phyloP scores from a whole-genome alignment of 2,797 vertebrate genomes.

The Tiaroga cobitis region DNA sequence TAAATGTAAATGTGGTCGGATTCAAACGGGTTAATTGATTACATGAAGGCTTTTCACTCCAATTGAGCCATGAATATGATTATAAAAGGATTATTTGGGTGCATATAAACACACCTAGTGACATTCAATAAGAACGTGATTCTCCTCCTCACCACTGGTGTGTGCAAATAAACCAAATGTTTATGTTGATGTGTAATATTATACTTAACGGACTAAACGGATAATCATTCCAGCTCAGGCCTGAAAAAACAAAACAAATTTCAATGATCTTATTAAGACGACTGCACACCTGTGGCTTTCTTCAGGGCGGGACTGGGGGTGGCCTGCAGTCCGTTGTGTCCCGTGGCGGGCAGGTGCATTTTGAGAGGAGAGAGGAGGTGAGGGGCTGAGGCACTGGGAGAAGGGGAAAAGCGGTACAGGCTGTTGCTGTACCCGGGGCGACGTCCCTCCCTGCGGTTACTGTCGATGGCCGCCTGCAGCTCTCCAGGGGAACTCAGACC shows the following conservation, averaged over 20 bases:
- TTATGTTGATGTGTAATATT: not conserved
- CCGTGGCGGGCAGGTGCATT: conserved; percentile 79
- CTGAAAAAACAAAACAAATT: too few species aligned
- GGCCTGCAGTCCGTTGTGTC: conserved; percentile 72
- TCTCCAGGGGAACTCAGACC: conserved; percentile 86
- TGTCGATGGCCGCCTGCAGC: conserved; percentile 88
- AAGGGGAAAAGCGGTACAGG: conserved; percentile 84
- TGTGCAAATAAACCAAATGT: not conserved
- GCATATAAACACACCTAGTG: too few species aligned
- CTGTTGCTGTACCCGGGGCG: conserved; percentile 87
- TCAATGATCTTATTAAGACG: not conserved
- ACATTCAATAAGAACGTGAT: not conserved
- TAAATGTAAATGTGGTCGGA: too few species aligned
- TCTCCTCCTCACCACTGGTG: not conserved
- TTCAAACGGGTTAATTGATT: not conserved
- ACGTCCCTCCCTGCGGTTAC: conserved; percentile 86
- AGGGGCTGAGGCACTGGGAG: conserved; percentile 66
- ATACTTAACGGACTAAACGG: not conserved
- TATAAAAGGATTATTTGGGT: not conserved
- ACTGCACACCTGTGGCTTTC: conserved; percentile 69
- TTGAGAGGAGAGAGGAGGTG: conserved; percentile 83
- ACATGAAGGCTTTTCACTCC: not conserved
- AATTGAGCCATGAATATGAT: not conserved
- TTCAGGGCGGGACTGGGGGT: conserved; percentile 73
- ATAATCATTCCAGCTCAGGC: too few species aligned